These are phyloP conservation scores for Coregonus sp. DNA, from an alignment of 2,797 vertebrate genomes.

Conservation along the genomic window DNA sequence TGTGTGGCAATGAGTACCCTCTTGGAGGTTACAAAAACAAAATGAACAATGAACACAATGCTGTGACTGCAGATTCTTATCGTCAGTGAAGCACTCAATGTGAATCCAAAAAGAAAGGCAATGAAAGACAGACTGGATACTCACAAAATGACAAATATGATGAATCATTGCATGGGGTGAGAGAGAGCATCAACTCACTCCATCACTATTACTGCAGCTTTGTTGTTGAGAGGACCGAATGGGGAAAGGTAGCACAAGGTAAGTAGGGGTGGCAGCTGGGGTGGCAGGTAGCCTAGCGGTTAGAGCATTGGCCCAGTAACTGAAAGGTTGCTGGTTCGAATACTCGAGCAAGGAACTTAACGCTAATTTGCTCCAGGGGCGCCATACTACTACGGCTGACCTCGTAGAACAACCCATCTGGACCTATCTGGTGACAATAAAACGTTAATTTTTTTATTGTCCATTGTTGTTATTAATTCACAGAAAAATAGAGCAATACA, in stretches of 20 bases:
- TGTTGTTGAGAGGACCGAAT: neutral
- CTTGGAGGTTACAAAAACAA: constrained; percentile 5
- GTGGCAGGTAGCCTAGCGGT: no score
- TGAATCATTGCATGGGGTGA: neutral
- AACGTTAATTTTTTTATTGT: no score
- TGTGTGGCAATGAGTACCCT: neutral
- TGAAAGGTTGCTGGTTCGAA: no score
- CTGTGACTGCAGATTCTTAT: neutral
- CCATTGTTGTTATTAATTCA: neutral
- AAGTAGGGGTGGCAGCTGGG: neutral
- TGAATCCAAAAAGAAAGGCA: neutral
- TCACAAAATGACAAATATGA: neutral
- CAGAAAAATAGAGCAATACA: neutral
- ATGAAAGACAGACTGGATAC: neutral
- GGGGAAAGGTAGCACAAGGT: neutral
- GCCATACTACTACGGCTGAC: no score
- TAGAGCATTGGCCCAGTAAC: no score
- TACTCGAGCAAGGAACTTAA: no score
- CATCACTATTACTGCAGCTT: neutral
- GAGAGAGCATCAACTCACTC: neutral
- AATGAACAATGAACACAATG: neutral
- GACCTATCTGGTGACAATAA: no score
- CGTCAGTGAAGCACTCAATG: neutral
- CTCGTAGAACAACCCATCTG: no score
- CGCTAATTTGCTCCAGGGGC: no score